phyloP scores from a whole-genome alignment of 1,140 invertebrate genomes.

The Aphis craccivora region DNA sequence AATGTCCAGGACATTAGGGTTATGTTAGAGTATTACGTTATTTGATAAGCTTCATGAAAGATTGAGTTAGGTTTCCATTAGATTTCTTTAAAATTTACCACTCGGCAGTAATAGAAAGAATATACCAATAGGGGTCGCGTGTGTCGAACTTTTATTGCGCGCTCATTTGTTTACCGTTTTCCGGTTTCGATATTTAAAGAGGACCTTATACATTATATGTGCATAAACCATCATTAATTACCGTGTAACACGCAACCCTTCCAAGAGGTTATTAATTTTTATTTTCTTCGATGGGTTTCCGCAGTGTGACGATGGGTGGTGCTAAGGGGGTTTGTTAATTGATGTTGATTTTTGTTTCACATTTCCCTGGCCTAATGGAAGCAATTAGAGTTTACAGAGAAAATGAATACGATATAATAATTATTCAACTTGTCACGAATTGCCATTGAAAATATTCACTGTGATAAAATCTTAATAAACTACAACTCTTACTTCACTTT shows the following conservation, averaged over 20 bases:
- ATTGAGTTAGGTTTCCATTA: background rate
- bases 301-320: background rate
- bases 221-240: background rate
- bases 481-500: background rate
- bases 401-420: constrained; percentile 35
- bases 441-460: background rate
- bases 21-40: background rate
- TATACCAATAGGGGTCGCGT: background rate
- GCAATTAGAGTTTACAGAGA: background rate
- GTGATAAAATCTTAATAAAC: background rate
- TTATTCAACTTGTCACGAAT: constrained; percentile 27
- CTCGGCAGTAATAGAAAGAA: background rate
- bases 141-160: background rate
- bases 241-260: background rate
- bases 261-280: constrained; percentile 52
- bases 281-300: background rate
- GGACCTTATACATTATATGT: background rate
- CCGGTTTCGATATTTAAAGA: constrained; percentile 30
- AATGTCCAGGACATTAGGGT: background rate
- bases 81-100: background rate
- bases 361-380: background rate
- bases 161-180: background rate
- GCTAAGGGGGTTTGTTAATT: constrained; percentile 31
- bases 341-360: constrained; percentile 36
- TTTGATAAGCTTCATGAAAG: background rate